Percentiles rank a stretch among this genome's conserved stretches.
phyloP scores from a whole-genome alignment of 2,797 vertebrate species.

The Pampus argenteus region DNA sequence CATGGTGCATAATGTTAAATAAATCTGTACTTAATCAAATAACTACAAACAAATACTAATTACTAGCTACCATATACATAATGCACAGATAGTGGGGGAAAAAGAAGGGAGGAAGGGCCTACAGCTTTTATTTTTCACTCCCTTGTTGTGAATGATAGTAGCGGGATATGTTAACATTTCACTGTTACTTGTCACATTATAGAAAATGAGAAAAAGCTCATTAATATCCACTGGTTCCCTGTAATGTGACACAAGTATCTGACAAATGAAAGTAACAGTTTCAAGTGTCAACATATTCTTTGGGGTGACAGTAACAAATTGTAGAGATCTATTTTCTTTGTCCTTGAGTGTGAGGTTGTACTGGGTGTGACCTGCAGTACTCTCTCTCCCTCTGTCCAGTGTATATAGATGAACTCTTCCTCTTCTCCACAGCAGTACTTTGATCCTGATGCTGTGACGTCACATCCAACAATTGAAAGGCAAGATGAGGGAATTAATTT shows the following conservation, averaged over 20 bases:
- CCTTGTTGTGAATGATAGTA: background rate
- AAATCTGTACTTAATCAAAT: background rate
- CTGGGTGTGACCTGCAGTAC: slow-evolving; percentile 18
- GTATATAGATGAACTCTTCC: slow-evolving; percentile 47
- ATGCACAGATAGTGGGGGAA: background rate
- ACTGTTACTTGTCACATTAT: background rate
- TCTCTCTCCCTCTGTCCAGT: slow-evolving; percentile 15
- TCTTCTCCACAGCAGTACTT: slow-evolving; percentile 34
- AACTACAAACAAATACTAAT: background rate
- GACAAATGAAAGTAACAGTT: slow-evolving; percentile 13
- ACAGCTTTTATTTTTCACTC: slow-evolving; percentile 1
- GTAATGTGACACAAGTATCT: slow-evolving; percentile 39
- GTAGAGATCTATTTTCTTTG: slow-evolving; percentile 52
- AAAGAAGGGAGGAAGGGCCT: background rate
- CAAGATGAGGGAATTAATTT: slow-evolving; percentile 51
- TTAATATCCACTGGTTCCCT: slow-evolving; percentile 25
- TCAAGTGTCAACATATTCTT: slow-evolving; percentile 12
- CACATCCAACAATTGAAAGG: slow-evolving; percentile 33
- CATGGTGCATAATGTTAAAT: background rate
- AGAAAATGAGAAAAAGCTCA: background rate
- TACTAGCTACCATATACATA: background rate
- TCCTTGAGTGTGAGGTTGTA: slow-evolving; percentile 18
- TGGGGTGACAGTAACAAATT: slow-evolving; percentile 47
- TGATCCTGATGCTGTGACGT: slow-evolving; percentile 48
- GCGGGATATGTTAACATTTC: slow-evolving; percentile 4